phyloP scores from a whole-genome alignment of 2,797 vertebrate species.

The Enteromius argenteus region DNA sequence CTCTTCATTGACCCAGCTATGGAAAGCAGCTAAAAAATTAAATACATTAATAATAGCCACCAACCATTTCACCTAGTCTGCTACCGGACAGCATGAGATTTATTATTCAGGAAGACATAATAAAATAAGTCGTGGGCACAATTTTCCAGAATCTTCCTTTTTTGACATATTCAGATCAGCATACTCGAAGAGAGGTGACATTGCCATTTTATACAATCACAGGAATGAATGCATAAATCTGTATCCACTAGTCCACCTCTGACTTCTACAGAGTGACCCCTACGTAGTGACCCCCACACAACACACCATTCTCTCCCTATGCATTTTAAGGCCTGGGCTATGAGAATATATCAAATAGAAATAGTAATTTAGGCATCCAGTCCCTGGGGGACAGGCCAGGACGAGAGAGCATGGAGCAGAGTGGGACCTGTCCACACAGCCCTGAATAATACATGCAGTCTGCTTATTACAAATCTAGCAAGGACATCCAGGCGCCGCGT shows the following conservation, averaged over 20 bases:
- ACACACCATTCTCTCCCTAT: conserved; percentile 56
- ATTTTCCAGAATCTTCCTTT: not conserved
- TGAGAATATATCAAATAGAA: conserved; percentile 70
- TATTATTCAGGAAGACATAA: not conserved
- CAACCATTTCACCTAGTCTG: not conserved
- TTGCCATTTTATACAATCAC: conserved; percentile 52
- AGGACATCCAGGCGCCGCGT: conserved; percentile 48
- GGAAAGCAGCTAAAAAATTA: not conserved
- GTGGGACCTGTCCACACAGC: conserved; percentile 56
- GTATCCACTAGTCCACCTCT: conserved; percentile 56
- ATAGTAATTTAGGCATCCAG: conserved; percentile 68
- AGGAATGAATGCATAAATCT: conserved; percentile 73
- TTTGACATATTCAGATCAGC: not conserved
- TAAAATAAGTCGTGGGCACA: not conserved
- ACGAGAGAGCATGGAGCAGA: conserved; percentile 50
- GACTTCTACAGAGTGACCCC: conserved; percentile 63
- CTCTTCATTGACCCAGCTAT: not conserved
- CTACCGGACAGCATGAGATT: not conserved
- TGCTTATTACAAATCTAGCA: conserved; percentile 65
- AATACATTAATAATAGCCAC: not conserved
- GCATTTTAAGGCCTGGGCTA: conserved; percentile 61
- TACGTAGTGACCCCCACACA: conserved; percentile 55
- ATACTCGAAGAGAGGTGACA: conserved; percentile 55
- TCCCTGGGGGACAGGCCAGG: conserved; percentile 57
- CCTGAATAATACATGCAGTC: conserved; percentile 68